Evolutionary conservation across 2,797 vertebrate species (phyloP), one percentile per base, ranked within the genome.

Genomic region (Anabacerthia variegaticeps): DNA sequence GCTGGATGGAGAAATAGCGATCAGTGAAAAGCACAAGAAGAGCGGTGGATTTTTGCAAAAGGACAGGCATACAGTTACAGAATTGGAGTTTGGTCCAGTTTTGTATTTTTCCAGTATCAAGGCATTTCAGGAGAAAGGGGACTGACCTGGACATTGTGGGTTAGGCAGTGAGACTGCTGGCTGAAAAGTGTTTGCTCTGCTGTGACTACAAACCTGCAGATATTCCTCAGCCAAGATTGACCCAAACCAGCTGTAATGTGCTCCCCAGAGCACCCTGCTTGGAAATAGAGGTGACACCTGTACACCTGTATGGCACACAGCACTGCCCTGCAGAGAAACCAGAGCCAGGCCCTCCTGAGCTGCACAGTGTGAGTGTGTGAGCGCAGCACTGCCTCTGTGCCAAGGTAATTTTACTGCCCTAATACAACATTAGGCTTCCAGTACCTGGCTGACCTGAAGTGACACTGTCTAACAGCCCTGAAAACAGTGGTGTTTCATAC

Each of bases 1-100:
- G 94, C 85, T 92, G 92, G 94, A 89, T 75, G 95, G 95, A 95
- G 96, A 95, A 92, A 84, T 88, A 89, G 91, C 88, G 75, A 49
- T 95, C 95, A 32, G 83, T 77, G 75, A 97, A 88, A 95, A 96
- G 93, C 82, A 97, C 95, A 96, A 93, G 94, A 41, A 48, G 90
- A 94, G 93, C 37, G 1, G 87, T 88, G 83, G 91, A 16, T 90
- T 89, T 84, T 94, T 84, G 58, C 0, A 0, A 26, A 89, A 85
- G 88, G 88, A 91, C 73, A 62, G 74, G 73, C 87, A 56, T 69
- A 66, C 74, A 65, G 72, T 77, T 86, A 62, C 73, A 87, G 77
- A 72, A 63, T n/a, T 96, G 85, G 92, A 89, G 69, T 92, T 86
- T 82, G n/a, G 22, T 77, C 81, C 6, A 0, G 80, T 69, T 87